Conservation (phyloP, 2,113 vertebrate species). For the Meriones unguiculatus region DNA sequence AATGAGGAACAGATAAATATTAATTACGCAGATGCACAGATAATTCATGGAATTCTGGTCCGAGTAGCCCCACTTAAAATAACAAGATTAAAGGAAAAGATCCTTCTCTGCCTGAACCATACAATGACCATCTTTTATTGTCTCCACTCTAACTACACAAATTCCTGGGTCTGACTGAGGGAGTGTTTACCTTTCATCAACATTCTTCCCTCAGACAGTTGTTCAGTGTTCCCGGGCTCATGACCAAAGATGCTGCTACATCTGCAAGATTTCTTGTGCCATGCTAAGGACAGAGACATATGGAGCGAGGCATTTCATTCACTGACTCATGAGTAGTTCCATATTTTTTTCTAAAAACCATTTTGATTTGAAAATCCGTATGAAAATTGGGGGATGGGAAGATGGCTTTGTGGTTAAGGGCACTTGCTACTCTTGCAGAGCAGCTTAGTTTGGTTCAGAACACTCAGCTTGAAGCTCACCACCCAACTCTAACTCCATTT, state of each 20-base stretch:
- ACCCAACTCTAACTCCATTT: not conserved
- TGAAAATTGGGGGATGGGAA: not conserved
- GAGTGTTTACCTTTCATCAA: not conserved
- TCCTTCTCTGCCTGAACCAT: not conserved
- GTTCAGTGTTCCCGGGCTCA: not conserved
- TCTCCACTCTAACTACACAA: not conserved
- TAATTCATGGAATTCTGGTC: not conserved
- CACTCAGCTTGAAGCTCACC: no score
- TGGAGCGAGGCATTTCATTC: not conserved
- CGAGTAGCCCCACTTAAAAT: conserved; percentile 2
- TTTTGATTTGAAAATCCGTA: conserved; percentile 22
- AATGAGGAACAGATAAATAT: not conserved
- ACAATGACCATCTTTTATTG: not conserved
- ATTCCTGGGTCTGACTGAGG: not conserved
- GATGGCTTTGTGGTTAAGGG: not conserved
- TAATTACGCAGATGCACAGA: not conserved
- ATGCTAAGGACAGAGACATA: not conserved
- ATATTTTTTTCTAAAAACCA: not conserved
- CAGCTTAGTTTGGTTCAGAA: not conserved
- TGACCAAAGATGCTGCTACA: not conserved
- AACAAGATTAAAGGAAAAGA: not conserved
- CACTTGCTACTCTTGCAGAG: not conserved
- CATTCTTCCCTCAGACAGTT: not conserved
- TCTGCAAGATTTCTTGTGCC: not conserved
- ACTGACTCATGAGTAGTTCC: not conserved